Evolutionary conservation across 2,113 vertebrate species (phyloP).

Genomic region (Dasyurus viverrinus): DNA sequence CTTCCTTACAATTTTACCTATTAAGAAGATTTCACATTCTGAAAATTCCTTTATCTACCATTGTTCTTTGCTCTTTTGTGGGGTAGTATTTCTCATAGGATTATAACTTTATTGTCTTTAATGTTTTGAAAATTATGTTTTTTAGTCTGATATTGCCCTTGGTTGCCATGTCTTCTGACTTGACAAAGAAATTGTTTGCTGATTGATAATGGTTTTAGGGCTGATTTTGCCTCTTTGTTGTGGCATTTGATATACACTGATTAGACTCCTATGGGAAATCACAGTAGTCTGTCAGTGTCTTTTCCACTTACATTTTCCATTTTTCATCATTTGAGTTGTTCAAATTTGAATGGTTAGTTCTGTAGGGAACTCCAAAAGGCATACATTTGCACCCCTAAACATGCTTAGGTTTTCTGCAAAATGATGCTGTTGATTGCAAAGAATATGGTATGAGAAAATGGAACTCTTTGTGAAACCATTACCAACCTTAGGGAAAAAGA

Average conservation of each 20-base stretch:
- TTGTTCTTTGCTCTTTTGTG: background rate
- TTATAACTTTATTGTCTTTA: background rate
- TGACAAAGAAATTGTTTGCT: background rate
- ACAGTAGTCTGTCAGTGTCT: background rate
- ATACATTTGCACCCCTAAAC: background rate
- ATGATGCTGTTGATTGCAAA: background rate
- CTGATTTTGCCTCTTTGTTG: background rate
- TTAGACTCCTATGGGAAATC: background rate
- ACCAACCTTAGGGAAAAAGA: background rate
- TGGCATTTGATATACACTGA: background rate
- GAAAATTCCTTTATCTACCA: background rate
- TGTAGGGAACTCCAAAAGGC: background rate
- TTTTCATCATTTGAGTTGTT: background rate
- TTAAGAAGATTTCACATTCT: background rate
- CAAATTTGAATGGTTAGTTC: background rate
- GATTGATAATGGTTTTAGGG: background rate
- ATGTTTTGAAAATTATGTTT: background rate
- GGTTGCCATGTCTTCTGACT: background rate
- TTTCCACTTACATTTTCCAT: background rate
- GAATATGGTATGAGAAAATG: background rate
- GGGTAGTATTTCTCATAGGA: background rate
- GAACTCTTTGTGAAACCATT: constrained; percentile 8
- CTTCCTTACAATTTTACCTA: background rate
- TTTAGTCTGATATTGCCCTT: background rate
- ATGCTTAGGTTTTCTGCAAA: background rate